Evolutionary conservation across 64 coral and sea anemone species (phyloP).

Genomic region (Montipora capricornis): DNA sequence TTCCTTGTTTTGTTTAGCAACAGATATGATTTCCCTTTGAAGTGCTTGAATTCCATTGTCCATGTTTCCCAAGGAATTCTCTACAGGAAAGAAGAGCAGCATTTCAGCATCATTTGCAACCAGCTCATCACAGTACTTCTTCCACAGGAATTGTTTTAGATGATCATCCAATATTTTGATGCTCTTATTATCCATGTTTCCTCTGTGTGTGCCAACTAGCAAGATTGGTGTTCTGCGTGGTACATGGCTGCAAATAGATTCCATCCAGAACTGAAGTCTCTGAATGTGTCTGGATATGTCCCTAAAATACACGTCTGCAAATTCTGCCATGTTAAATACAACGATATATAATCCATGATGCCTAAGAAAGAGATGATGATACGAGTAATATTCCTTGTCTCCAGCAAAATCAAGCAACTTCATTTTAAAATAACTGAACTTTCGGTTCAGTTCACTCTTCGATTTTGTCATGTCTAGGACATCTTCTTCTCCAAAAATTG

Average conservation of each 20-base stretch:
- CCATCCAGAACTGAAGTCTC: slow-evolving; percentile 62
- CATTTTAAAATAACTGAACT: slow-evolving; percentile 35
- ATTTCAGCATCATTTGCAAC: slow-evolving; percentile 21
- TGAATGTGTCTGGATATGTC: neutral
- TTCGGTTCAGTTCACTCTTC: slow-evolving; percentile 13
- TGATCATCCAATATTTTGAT: neutral
- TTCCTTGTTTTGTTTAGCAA: slow-evolving; percentile 6
- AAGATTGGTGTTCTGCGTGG: slow-evolving; percentile 32
- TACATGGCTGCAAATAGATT: slow-evolving; percentile 51
- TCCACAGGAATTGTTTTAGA: slow-evolving; percentile 42
- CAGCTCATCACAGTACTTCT: slow-evolving; percentile 30
- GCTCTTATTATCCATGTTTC: neutral
- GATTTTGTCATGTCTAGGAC: neutral
- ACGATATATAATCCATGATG: slow-evolving; percentile 50
- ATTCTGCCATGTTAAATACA: slow-evolving; percentile 63
- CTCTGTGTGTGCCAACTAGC: slow-evolving; percentile 77
- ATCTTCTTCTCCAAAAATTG: slow-evolving; percentile 3
- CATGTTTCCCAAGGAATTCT: slow-evolving; percentile 32
- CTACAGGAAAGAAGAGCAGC: slow-evolving; percentile 63
- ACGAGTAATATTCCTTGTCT: slow-evolving; percentile 68
- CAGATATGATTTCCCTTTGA: slow-evolving; percentile 16
- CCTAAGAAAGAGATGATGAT: slow-evolving; percentile 71
- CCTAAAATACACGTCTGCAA: slow-evolving; percentile 9
- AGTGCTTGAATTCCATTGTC: slow-evolving; percentile 53
- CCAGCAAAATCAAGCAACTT: slow-evolving; percentile 82